These are phyloP conservation scores for Aphelenchoides bicaudatus DNA, from an alignment of 2,888 invertebrate genomes.

Conservation along the genomic window DNA sequence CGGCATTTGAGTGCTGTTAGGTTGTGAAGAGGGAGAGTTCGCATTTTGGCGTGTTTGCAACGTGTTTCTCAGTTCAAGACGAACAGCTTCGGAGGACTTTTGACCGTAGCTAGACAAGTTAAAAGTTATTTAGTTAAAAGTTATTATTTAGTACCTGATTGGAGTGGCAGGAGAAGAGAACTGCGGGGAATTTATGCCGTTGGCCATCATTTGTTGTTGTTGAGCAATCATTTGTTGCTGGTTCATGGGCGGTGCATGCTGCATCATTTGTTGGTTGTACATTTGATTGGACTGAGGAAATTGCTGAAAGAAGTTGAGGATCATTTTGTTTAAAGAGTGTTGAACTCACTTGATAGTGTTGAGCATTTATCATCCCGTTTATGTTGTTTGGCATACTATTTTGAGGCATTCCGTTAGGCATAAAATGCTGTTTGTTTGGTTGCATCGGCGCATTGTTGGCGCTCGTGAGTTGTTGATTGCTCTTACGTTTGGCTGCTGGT, in stretches of 20 bases:
- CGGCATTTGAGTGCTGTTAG: too few species aligned
- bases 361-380: too few species aligned
- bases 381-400: conserved; percentile 1
- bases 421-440: conserved; percentile 11
- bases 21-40: conserved; percentile 5
- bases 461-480: background rate
- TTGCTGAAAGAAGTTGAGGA: background rate
- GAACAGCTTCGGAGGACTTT: conserved; percentile 10
- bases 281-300: conserved; percentile 8
- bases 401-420: conserved; percentile 1
- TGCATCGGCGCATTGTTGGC: background rate
- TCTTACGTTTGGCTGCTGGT: conserved; percentile 10
- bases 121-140: conserved; percentile 2
- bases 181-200: too few species aligned
- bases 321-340: too few species aligned
- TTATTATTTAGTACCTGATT: too few species aligned
- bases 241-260: background rate
- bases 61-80: conserved; percentile 3
- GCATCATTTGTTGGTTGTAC: background rate
- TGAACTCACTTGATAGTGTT: background rate
- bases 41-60: conserved; percentile 15
- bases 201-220: too few species aligned
- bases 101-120: background rate
- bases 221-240: background rate
- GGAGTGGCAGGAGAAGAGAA: too few species aligned